A percentile compares a stretch with the other conserved stretches of the same genome.
phyloP scores from a whole-genome alignment of 1,140 invertebrate species.

The Choristoneura fumiferana region DNA sequence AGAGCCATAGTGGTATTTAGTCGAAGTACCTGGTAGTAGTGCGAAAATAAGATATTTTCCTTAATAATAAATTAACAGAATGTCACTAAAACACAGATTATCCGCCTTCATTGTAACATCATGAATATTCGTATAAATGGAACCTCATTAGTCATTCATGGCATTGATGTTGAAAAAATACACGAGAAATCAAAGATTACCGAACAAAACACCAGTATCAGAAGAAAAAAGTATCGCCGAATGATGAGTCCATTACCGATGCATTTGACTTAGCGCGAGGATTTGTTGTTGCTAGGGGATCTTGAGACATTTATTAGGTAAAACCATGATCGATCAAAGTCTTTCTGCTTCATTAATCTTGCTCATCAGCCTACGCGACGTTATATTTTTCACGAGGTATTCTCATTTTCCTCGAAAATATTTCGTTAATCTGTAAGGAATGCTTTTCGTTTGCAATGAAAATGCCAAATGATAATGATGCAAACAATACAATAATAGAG shows the following conservation, averaged over 20 bases:
- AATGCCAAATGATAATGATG: not conserved
- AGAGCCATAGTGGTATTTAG: too few species aligned
- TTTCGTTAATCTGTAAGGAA: slow-evolving; percentile 36
- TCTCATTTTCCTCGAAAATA: slow-evolving; percentile 43
- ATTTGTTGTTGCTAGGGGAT: slow-evolving; percentile 40
- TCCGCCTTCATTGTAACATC: too few species aligned
- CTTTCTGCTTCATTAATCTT: slow-evolving; percentile 69
- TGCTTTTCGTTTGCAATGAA: not conserved
- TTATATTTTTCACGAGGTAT: slow-evolving; percentile 54
- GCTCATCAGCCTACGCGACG: slow-evolving; percentile 54
- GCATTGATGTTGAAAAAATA: not conserved
- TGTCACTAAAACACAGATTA: too few species aligned
- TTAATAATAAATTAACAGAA: too few species aligned
- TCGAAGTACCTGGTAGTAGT: too few species aligned
- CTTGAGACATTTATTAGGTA: slow-evolving; percentile 51
- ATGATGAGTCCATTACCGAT: slow-evolving; percentile 33
- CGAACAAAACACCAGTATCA: slow-evolving; percentile 2
- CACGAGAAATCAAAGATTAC: slow-evolving; percentile 8
- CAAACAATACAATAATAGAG: too few species aligned
- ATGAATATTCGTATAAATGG: too few species aligned
- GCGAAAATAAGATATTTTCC: too few species aligned
- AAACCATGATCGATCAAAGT: slow-evolving; percentile 68
- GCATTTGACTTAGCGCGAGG: slow-evolving; percentile 37
- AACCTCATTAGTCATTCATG: too few species aligned
- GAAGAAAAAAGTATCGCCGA: not conserved